Evolutionary conservation across 2,888 invertebrate species (phyloP).

Genomic region (Erpobdella octoculata): DNA sequence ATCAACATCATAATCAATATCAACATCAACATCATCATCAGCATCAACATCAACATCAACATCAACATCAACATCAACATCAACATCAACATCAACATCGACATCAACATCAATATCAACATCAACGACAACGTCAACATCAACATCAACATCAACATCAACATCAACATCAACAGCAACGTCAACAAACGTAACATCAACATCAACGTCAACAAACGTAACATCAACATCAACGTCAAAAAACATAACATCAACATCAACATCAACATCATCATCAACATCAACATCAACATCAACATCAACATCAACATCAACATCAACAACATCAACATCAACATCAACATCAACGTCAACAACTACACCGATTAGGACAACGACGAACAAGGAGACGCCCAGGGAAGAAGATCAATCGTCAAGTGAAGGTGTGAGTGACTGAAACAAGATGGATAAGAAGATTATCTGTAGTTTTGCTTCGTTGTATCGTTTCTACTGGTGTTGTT

Average conservation of each 20-base stretch:
- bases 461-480: too few relatives aligned
- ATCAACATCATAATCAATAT: too few relatives aligned
- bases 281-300: not conserved
- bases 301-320: not conserved
- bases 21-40: too few relatives aligned
- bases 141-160: not conserved
- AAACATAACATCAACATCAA: too few relatives aligned
- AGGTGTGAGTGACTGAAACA: not conserved
- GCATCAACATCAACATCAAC: too few relatives aligned
- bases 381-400: not conserved
- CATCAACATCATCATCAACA: not conserved
- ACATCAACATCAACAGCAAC: not conserved
- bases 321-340: not conserved
- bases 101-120: too few relatives aligned
- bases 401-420: not conserved
- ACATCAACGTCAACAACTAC: not conserved
- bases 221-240: too few relatives aligned
- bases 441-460: not conserved
- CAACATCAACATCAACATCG: not conserved
- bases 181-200: too few relatives aligned
- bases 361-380: not conserved
- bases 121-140: not conserved
- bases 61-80: too few relatives aligned
- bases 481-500: too few relatives aligned
- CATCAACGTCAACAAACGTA: too few relatives aligned